phyloP scores from a whole-genome alignment of 1,140 invertebrate genomes.

The Caerostris extrusa region DNA sequence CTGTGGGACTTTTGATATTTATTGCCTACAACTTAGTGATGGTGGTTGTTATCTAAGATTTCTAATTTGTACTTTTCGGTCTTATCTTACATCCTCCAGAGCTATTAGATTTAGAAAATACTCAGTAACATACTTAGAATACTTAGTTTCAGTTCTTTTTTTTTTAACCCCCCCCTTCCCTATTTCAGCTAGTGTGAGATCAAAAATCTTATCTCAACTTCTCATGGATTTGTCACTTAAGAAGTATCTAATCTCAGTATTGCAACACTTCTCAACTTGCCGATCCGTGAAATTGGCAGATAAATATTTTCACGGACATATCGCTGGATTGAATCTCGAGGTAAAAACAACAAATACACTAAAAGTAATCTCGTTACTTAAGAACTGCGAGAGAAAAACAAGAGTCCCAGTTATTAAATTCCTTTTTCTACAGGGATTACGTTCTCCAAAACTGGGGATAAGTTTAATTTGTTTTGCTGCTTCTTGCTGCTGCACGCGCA shows the following conservation, averaged over 20 bases:
- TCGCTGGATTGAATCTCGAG: not conserved
- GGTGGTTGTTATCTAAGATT: too few species aligned
- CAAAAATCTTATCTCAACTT: constrained; percentile 41
- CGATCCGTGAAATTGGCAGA: not conserved
- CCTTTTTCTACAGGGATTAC: not conserved
- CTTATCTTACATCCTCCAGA: too few species aligned
- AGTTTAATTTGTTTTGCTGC: not conserved
- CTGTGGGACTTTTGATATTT: not conserved
- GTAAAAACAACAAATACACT: not conserved
- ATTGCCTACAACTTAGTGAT: not conserved
- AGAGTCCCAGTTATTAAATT: constrained; percentile 53
- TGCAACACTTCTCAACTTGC: not conserved
- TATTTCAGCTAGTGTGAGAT: not conserved
- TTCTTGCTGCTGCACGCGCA: not conserved
- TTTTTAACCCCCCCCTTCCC: too few species aligned
- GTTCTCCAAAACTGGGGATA: not conserved
- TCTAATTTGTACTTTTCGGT: too few species aligned
- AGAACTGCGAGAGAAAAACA: not conserved
- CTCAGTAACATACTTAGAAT: too few species aligned
- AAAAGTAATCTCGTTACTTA: not conserved
- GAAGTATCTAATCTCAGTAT: not conserved
- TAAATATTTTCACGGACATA: not conserved
- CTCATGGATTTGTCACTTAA: constrained; percentile 55
- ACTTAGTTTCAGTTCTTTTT: too few species aligned
- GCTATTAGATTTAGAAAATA: too few species aligned